These are phyloP conservation scores for Psilanteris sp. DNA, from an alignment of 1,140 invertebrate genomes.

Conservation along the genomic window DNA sequence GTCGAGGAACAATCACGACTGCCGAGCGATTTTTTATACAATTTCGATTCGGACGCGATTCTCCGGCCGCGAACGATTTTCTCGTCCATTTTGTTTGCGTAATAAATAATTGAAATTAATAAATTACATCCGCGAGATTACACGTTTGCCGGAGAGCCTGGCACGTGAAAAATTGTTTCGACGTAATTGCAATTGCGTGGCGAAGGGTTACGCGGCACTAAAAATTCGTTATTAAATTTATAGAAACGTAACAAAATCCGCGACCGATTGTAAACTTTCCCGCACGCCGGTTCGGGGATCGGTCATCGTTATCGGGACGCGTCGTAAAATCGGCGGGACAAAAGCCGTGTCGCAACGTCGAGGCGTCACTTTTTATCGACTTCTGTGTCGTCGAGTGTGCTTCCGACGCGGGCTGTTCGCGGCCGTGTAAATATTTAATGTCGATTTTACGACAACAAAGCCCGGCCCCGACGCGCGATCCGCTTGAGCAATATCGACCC, in stretches of 20 bases:
- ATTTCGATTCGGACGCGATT: too few species aligned
- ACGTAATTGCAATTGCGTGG: too few species aligned
- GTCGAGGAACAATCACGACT: too few species aligned
- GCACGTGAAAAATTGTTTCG: too few species aligned
- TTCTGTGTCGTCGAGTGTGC: slow-evolving; percentile 39
- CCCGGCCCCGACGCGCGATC: slow-evolving; percentile 17
- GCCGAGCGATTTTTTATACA: too few species aligned
- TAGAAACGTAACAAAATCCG: slow-evolving; percentile 9
- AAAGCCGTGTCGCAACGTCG: slow-evolving; percentile 28
- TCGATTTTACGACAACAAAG: slow-evolving; percentile 50
- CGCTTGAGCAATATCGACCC: slow-evolving; percentile 35
- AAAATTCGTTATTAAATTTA: too few species aligned
- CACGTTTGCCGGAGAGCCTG: too few species aligned
- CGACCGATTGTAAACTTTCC: slow-evolving; percentile 4
- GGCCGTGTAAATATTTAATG: slow-evolving; percentile 49
- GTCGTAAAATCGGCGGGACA: slow-evolving; percentile 39
- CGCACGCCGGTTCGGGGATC: not conserved
- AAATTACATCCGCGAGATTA: too few species aligned
- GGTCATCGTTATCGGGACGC: slow-evolving; percentile 18
- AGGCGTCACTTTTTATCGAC: slow-evolving; percentile 44
- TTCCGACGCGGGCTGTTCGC: slow-evolving; percentile 46
- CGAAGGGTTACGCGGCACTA: too few species aligned
- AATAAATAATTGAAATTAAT: too few species aligned
- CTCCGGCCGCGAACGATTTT: too few species aligned
- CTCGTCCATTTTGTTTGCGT: too few species aligned